Percentiles rank a stretch among this genome's conserved stretches.
phyloP scores from a whole-genome alignment of 2,888 invertebrate genomes.

The Tinea trinotella region DNA sequence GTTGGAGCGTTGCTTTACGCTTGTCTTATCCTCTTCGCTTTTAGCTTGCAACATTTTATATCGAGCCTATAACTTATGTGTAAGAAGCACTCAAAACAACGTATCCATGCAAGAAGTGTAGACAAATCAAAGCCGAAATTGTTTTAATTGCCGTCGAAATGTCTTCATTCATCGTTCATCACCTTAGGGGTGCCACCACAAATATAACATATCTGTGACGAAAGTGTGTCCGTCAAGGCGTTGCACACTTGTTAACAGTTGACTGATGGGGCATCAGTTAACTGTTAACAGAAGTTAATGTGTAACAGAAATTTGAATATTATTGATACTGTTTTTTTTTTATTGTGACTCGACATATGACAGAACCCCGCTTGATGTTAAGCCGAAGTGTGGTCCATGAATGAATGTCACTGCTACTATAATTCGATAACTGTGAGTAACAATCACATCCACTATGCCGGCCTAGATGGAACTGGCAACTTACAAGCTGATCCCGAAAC shows the following conservation, averaged over 20 bases:
- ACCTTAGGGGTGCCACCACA: neutral
- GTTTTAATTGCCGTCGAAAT: neutral
- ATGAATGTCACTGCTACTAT: too few relatives aligned
- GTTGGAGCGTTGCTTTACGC: constrained; percentile 7
- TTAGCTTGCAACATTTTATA: neutral
- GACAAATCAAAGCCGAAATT: constrained; percentile 7
- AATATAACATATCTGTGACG: neutral
- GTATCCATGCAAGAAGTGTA: neutral
- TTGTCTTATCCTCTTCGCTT: neutral
- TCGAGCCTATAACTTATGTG: constrained; percentile 12
- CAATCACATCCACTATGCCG: too few relatives aligned
- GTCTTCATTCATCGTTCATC: neutral
- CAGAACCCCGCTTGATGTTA: too few relatives aligned
- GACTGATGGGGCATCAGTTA: neutral
- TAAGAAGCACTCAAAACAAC: neutral
- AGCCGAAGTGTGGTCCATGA: too few relatives aligned
- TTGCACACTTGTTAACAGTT: constrained; percentile 1
- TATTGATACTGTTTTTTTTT: neutral
- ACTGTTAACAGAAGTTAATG: neutral
- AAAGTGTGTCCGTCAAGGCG: neutral
- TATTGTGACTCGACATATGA: too few relatives aligned
- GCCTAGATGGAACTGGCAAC: too few relatives aligned
- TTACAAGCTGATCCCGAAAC: too few relatives aligned
- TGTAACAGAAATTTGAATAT: neutral
- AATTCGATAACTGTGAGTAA: too few relatives aligned